phyloP scores from a whole-genome alignment of 2,797 vertebrate species.

The Enteromius afrohamiltoni region DNA sequence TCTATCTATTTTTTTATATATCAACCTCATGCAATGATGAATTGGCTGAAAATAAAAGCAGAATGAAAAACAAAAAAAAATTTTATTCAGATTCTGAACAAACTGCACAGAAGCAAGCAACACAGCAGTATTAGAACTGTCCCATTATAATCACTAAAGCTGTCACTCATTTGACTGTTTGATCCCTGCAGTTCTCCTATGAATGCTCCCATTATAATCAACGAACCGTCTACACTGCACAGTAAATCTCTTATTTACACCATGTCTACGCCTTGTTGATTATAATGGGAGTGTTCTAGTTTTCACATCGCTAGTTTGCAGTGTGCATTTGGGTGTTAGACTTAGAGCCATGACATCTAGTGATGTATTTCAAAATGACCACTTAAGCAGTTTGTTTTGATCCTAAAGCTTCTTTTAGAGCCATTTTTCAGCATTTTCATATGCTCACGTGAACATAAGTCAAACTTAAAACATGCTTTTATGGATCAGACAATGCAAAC shows the following conservation, averaged over 20 bases:
- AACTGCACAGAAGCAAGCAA: background rate
- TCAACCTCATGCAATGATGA: background rate
- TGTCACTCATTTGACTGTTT: background rate
- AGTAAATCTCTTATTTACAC: conserved; percentile 11
- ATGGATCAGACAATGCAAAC: background rate
- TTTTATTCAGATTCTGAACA: background rate
- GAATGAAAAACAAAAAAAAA: background rate
- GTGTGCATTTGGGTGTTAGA: background rate
- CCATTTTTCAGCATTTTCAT: background rate
- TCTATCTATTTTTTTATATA: background rate
- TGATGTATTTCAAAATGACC: background rate
- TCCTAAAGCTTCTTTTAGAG: background rate
- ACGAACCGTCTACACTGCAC: background rate
- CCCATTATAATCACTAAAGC: conserved; percentile 24
- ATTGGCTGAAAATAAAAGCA: background rate
- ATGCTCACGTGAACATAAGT: background rate
- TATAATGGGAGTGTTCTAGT: background rate
- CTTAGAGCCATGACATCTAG: background rate
- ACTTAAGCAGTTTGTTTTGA: background rate
- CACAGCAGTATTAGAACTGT: background rate
- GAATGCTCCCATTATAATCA: conserved; percentile 12
- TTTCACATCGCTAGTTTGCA: background rate
- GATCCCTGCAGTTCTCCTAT: conserved; percentile 1
- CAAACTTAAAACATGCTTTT: background rate
- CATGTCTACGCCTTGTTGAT: conserved; percentile 4